Percentiles rank a stretch among this genome's conserved stretches.
Conservation (phyloP, 2,113 vertebrate genomes). For the Sterrhoptilus dennistouni region DNA sequence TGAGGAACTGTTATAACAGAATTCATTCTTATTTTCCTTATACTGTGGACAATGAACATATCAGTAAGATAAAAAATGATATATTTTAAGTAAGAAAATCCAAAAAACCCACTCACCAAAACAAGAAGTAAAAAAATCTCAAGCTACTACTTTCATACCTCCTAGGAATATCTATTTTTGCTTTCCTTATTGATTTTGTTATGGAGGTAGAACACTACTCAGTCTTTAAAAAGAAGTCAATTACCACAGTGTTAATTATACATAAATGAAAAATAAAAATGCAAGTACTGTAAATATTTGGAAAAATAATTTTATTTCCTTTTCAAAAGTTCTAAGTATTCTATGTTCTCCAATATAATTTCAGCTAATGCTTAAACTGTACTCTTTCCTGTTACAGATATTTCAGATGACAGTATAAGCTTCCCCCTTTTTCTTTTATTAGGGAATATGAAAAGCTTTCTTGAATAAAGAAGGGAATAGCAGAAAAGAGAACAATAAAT, state of each 20-base stretch:
- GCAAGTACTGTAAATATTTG: neutral
- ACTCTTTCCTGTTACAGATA: neutral
- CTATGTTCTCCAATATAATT: neutral
- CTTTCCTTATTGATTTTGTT: neutral
- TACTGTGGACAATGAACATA: neutral
- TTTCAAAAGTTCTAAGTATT: neutral
- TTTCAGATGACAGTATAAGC: neutral
- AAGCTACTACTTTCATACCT: neutral
- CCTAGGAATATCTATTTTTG: neutral
- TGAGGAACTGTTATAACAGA: neutral
- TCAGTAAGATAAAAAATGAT: neutral
- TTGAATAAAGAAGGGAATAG: neutral
- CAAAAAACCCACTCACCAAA: neutral
- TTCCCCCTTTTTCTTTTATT: neutral
- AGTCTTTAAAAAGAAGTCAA: neutral
- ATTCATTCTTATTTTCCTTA: neutral
- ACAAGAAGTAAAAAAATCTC: neutral
- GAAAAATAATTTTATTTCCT: neutral
- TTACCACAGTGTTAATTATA: neutral
- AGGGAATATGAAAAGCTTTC: neutral
- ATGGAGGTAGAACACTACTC: neutral
- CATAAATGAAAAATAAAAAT: neutral
- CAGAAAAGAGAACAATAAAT: neutral
- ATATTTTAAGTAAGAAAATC: neutral
- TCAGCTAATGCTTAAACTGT: neutral